Percentiles rank a stretch among this genome's conserved stretches.
Conservation (phyloP, 2,113 vertebrate species). For the Anolis carolinensis region DNA sequence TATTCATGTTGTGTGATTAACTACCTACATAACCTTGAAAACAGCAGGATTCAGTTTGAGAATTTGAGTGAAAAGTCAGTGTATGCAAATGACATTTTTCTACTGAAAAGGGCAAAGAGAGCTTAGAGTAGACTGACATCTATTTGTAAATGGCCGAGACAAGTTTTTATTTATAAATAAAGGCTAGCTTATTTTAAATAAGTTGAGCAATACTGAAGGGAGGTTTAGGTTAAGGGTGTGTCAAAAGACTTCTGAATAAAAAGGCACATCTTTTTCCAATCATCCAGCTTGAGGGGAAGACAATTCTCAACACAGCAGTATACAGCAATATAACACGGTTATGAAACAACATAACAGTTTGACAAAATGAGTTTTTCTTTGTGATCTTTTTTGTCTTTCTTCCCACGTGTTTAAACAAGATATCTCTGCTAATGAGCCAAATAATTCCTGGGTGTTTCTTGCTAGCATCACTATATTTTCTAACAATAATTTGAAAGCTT, state of each 20-base stretch:
- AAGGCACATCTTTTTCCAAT: background rate
- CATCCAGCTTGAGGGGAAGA: background rate
- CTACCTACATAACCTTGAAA: background rate
- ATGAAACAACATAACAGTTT: background rate
- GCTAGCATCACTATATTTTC: background rate
- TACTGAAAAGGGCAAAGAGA: background rate
- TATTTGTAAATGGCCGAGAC: background rate
- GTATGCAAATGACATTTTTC: background rate
- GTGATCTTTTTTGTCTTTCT: background rate
- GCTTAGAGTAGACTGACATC: background rate
- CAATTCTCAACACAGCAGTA: background rate
- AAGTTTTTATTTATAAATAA: background rate
- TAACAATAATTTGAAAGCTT: background rate
- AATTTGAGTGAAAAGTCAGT: background rate
- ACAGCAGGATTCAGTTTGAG: background rate
- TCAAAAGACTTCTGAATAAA: background rate
- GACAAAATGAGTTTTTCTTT: background rate
- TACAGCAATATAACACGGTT: background rate
- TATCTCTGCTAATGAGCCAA: background rate
- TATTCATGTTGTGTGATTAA: background rate
- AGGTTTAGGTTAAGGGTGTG: background rate
- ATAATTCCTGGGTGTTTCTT: background rate
- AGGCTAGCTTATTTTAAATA: background rate
- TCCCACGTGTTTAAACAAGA: background rate
- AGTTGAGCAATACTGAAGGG: background rate